Conservation (phyloP, 2,113 vertebrate genomes). For the Podocnemis expansa region DNA sequence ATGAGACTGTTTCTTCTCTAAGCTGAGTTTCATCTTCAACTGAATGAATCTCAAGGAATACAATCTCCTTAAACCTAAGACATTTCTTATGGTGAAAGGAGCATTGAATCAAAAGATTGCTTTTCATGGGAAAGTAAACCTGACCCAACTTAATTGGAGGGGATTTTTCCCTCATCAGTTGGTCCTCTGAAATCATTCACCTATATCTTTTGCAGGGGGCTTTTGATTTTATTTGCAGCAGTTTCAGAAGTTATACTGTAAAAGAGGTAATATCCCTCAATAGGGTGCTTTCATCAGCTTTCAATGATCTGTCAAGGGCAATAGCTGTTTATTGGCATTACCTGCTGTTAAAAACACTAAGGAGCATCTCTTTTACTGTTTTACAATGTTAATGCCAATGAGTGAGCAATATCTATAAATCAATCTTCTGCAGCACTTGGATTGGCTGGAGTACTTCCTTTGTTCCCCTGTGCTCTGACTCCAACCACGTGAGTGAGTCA, state of each 20-base stretch:
- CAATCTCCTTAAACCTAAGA: not conserved
- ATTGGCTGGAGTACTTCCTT: no score
- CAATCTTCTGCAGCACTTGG: slow-evolving; percentile 60
- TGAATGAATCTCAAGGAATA: not conserved
- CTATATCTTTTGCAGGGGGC: not conserved
- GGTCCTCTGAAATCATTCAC: not conserved
- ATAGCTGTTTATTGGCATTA: slow-evolving; percentile 53
- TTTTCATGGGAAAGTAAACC: not conserved
- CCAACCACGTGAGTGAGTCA: no score
- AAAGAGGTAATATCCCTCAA: not conserved
- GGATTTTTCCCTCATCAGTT: not conserved
- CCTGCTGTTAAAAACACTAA: slow-evolving; percentile 6
- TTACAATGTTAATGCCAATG: slow-evolving; percentile 58
- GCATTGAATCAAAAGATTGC: rapidly evolving
- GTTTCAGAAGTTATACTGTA: not conserved
- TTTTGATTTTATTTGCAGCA: not conserved
- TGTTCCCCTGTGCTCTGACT: no score
- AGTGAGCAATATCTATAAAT: slow-evolving; percentile 72
- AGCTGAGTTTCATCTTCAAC: not conserved
- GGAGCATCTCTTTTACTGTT: slow-evolving; percentile 33
- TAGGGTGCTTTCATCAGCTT: not conserved
- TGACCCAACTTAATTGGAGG: rapidly evolving
- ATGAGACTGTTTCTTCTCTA: not conserved
- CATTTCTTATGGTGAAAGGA: rapidly evolving
- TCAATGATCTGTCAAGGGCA: slow-evolving; percentile 60